Base-by-base conservation (phyloP, 1,140 invertebrate genomes). In the Caerostris extrusa region DNA sequence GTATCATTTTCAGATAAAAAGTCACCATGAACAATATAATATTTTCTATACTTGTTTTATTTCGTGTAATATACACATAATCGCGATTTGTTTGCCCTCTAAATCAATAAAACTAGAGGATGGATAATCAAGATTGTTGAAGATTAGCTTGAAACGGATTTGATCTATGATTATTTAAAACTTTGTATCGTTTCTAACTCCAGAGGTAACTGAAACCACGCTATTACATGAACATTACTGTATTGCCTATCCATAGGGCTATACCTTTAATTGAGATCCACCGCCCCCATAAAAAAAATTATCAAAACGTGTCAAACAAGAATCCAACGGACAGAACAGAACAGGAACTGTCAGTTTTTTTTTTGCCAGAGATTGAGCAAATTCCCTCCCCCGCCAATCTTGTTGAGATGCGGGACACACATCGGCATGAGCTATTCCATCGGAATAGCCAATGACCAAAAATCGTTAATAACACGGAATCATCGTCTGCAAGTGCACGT, bases 361-460 rank as follows among this genome's bases (percentile, higher is more conserved):
- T 77, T 77, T 77, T 2, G 53, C 8, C 12, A 77, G 71, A 10
- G 71, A 53, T 77, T 50, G 71, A 12, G 34, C 34, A 77, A 12
- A 77, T 50, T 77, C 12, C 71, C 71, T 12, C 71, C 71, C 71
- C 82, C 82, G 17, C 82, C 17, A 7, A 17, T 7, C 53, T 53
- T 58, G 61, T 87, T 14, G 85, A 12, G 53, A 90, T 90, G 64
- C 87, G 14, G 19, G 57, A 19, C 85, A 58, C 82, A 83, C n/a
- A 8, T 5, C 8, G 34, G 8, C 8, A 50, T 10, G 2, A 50
- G 71, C 71, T 56, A 58, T 57, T 19, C 82, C 82, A 57, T 58
- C 82, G 82, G 82, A 58, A 83, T 83, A 83, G 55, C 82, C 82
- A 83, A 90, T 90, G 60, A 90, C 87, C 17, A 83, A 17, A 56